These are phyloP conservation scores for Coranthus polyacanthus DNA, from an alignment of 2,797 vertebrate genomes.

Conservation along the genomic window DNA sequence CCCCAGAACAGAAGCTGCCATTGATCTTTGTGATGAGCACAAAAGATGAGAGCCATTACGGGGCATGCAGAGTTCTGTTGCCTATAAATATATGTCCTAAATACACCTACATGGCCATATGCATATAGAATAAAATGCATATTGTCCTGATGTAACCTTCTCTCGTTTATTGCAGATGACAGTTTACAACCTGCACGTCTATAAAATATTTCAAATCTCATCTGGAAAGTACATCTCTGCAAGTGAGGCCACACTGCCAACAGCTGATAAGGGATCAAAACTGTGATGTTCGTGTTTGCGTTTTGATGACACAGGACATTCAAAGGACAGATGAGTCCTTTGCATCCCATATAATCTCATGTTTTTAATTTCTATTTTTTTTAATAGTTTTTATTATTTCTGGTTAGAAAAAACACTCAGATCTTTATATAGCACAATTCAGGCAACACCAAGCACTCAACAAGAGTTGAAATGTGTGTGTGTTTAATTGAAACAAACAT, in stretches of 20 bases:
- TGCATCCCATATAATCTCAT: not conserved
- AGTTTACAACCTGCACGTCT: conserved; percentile 14
- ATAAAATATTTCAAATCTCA: conserved; percentile 3
- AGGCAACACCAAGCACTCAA: no score
- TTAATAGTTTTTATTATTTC: no score
- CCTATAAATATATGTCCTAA: conserved; percentile 33
- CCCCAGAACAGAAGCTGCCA: conserved; percentile 43
- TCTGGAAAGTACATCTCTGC: not conserved
- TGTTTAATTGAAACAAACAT: no score
- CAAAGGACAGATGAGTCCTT: not conserved
- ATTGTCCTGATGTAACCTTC: conserved; percentile 23
- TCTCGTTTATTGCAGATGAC: conserved; percentile 14
- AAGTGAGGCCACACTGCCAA: not conserved
- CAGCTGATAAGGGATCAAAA: not conserved
- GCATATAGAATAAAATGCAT: conserved; percentile 26
- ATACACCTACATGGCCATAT: conserved; percentile 35
- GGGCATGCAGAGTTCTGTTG: conserved; percentile 1
- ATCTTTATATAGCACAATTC: no score
- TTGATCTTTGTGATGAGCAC: conserved; percentile 58
- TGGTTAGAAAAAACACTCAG: no score
- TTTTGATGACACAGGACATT: not conserved
- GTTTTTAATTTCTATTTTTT: not conserved
- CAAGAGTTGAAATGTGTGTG: no score
- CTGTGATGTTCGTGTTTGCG: not conserved
- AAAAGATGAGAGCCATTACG: conserved; percentile 43